Evolutionary conservation across 2,888 invertebrate species (phyloP).

Genomic region (Nysson spinosus): DNA sequence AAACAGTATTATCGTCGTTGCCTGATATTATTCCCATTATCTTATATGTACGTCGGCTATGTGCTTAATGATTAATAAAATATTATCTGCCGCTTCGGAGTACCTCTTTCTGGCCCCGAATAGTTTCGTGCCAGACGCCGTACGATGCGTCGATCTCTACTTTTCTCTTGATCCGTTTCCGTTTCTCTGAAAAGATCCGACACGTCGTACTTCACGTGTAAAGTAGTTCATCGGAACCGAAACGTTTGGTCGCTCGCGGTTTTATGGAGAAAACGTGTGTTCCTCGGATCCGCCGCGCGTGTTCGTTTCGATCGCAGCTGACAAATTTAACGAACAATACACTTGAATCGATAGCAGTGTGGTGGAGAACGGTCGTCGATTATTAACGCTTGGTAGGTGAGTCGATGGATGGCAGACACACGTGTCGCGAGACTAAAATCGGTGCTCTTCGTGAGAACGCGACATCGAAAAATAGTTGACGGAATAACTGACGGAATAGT

Average conservation of each 20-base stretch:
- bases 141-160: slow-evolving; percentile 25
- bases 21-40: slow-evolving; percentile 73
- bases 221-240: no score
- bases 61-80: slow-evolving; percentile 74
- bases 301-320: no score
- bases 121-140: slow-evolving; percentile 68
- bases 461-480: no score
- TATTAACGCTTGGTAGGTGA: slow-evolving; percentile 6
- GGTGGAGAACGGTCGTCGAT: background rate
- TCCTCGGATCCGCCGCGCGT: no score
- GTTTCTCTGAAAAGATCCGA: no score
- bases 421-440: no score
- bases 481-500: no score
- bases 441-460: background rate
- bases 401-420: background rate
- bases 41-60: slow-evolving; percentile 69
- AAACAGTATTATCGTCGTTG: slow-evolving; percentile 71
- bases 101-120: slow-evolving; percentile 66
- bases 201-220: no score
- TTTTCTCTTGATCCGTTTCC: background rate
- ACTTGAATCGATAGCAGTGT: background rate
- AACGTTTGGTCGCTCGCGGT: no score
- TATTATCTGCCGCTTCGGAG: slow-evolving; percentile 66
- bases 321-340: background rate
- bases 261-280: no score